phyloP scores from a whole-genome alignment of 2,113 vertebrate species.

The Istiophorus platypterus region DNA sequence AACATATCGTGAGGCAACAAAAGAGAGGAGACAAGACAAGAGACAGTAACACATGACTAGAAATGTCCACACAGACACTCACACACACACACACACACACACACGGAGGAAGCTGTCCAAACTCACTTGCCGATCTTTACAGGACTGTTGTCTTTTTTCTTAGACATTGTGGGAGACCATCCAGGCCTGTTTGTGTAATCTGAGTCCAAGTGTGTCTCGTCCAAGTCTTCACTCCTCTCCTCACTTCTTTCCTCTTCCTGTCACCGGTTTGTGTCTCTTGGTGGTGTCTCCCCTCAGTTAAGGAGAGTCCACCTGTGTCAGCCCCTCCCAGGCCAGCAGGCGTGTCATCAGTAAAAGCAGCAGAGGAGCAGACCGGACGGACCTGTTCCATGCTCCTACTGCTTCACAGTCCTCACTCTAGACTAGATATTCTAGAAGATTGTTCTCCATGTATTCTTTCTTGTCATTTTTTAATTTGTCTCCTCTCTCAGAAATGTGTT shows the following conservation, averaged over 20 bases:
- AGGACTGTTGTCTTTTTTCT: conserved; percentile 66
- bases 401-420: background rate
- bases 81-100: conserved; percentile 31
- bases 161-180: conserved; percentile 73
- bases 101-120: background rate
- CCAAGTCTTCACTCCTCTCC: conserved; percentile 15
- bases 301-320: conserved; percentile 66
- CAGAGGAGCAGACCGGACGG: conserved; percentile 71
- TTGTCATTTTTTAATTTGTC: too few species aligned
- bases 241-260: conserved; percentile 14
- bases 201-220: conserved; percentile 35
- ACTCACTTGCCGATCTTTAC: conserved; percentile 82
- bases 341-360: conserved; percentile 67
- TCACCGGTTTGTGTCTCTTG: too few species aligned
- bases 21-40: background rate
- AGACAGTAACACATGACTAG: background rate
- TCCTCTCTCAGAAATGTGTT: background rate
- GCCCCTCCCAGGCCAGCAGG: conserved; percentile 81
- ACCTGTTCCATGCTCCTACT: conserved; percentile 77
- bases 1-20: background rate
- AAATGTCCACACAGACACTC: conserved; percentile 35
- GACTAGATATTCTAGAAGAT: background rate
- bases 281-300: conserved; percentile 52
- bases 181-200: conserved; percentile 31
- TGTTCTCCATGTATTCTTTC: background rate